These are phyloP conservation scores for Drosophila lacertosa DNA, from an alignment of 1,140 invertebrate species.

Conservation along the genomic window DNA sequence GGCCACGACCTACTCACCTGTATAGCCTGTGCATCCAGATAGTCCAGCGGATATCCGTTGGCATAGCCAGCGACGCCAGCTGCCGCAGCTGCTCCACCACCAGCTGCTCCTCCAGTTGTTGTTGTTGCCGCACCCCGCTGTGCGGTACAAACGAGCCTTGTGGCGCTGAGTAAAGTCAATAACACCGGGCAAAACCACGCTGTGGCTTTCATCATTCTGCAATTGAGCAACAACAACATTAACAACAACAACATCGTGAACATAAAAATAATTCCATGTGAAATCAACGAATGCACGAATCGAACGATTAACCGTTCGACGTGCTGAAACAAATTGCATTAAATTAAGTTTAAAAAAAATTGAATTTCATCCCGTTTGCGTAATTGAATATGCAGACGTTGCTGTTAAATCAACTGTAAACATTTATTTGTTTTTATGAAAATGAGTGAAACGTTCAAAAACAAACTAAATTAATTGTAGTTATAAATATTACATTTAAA, in stretches of 20 bases:
- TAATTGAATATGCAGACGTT: conserved; percentile 18
- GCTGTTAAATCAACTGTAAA: neutral
- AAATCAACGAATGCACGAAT: conserved; percentile 32
- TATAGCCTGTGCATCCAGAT: conserved; percentile 64
- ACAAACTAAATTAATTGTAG: too few relatives aligned
- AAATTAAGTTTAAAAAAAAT: conserved; percentile 25
- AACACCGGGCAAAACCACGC: conserved; percentile 80
- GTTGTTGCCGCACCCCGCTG: conserved; percentile 54
- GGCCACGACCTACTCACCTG: conserved; percentile 62
- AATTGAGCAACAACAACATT: conserved; percentile 43
- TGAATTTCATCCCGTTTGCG: conserved; percentile 22
- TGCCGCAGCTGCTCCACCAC: conserved; percentile 23
- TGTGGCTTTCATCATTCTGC: conserved; percentile 83
- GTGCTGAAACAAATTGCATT: conserved; percentile 12
- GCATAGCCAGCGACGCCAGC: conserved; percentile 45
- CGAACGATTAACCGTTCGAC: conserved; percentile 10
- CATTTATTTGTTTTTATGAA: neutral
- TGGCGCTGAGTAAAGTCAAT: conserved; percentile 79
- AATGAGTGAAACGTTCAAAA: too few relatives aligned
- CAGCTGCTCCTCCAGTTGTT: conserved; percentile 16
- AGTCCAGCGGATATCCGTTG: conserved; percentile 79
- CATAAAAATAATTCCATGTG: conserved; percentile 27
- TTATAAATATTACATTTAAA: too few relatives aligned
- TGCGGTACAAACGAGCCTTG: conserved; percentile 76
- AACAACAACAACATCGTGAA: conserved; percentile 21